phyloP scores from a whole-genome alignment of 2,797 vertebrate species.

The Sebastes itinus region DNA sequence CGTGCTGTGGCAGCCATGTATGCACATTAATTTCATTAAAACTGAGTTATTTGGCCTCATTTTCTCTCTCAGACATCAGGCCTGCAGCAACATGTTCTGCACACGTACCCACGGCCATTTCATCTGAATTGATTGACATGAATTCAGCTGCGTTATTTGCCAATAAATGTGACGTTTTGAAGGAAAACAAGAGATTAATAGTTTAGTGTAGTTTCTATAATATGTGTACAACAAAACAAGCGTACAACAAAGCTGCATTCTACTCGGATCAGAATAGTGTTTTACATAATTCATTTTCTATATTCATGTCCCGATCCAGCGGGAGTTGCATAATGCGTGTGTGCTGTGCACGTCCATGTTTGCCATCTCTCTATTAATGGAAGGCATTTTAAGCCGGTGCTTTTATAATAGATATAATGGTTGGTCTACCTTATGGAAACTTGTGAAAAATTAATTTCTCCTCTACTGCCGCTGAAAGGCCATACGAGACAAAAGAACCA shows the following conservation, averaged over 20 bases:
- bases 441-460: conserved; percentile 24
- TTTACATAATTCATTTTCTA: conserved; percentile 55
- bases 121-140: neutral
- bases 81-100: neutral
- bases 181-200: neutral
- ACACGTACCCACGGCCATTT: neutral
- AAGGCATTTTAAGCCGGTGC: neutral
- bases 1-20: neutral
- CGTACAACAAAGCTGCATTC: neutral
- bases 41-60: neutral
- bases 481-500: neutral
- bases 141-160: neutral
- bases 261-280: neutral
- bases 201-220: neutral
- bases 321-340: conserved; percentile 35
- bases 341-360: conserved; percentile 23
- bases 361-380: conserved; percentile 37
- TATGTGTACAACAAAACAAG: neutral
- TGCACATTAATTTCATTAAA: neutral
- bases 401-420: conserved; percentile 30
- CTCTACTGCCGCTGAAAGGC: neutral
- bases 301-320: conserved; percentile 14
- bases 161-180: neutral
- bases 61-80: neutral
- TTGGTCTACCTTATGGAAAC: conserved; percentile 14